Percentiles rank a stretch among this genome's conserved stretches.
Conservation (phyloP, 1,140 invertebrate genomes). For the Hetaerina americana region DNA sequence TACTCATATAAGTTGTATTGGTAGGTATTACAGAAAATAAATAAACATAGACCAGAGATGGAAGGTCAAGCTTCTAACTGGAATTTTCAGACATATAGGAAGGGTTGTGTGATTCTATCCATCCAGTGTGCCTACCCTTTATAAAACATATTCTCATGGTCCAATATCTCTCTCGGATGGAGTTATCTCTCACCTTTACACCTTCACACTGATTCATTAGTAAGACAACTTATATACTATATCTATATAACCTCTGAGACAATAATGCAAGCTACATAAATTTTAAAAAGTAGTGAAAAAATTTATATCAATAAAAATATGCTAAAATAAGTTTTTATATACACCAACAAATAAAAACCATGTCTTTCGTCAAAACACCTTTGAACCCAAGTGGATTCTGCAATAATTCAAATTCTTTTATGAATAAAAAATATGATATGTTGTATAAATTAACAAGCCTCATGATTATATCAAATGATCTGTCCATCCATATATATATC, state of each 20-base stretch:
- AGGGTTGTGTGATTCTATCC: background rate
- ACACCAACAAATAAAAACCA: background rate
- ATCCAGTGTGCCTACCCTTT: background rate
- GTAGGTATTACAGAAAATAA: background rate
- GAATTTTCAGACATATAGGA: background rate
- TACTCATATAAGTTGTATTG: background rate
- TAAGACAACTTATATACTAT: background rate
- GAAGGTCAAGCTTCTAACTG: background rate
- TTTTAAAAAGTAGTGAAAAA: background rate
- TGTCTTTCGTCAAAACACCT: background rate
- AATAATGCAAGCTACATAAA: background rate
- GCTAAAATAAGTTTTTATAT: background rate
- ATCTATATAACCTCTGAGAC: background rate
- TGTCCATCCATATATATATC: background rate
- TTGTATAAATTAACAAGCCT: background rate
- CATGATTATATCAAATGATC: background rate
- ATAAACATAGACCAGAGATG: background rate
- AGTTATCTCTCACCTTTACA: background rate
- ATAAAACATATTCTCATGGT: background rate
- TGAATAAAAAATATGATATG: background rate
- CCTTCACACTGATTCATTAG: background rate
- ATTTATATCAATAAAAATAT: background rate
- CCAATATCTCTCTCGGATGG: background rate
- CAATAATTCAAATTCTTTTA: background rate
- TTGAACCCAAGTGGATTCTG: background rate